Base-by-base conservation (phyloP, 2,888 invertebrate genomes). In the Apodemia duryi region DNA sequence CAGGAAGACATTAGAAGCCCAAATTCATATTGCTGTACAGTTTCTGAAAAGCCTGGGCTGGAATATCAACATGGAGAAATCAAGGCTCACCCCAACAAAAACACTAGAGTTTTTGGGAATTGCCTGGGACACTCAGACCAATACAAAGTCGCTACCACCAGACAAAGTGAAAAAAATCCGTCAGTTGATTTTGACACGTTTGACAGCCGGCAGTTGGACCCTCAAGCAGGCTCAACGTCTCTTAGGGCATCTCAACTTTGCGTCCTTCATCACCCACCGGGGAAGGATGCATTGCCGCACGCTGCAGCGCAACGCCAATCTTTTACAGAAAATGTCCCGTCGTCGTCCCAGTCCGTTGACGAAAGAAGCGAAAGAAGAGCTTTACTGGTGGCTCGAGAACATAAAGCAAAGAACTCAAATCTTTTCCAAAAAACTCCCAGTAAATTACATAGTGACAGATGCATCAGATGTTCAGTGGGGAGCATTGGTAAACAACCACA, bases 211-310 rank as follows among this genome's bases (percentile, higher is more conserved):
- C 51, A 52, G 51, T 52, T 52, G 21, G 52, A 57, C 60, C 66
- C 68, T 69, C 63, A 69, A 68, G 54, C 68, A 70, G 66, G 68
- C 65, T 49, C 69, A 70, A 68, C 49, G 63, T 57, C 67, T 70
- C 52, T 66, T 71, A 66, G 71, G 71, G 43, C 38, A 51, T 63
- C 70, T 72, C 67, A 71, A 71, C 64, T 72, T 69, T 66, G 70
- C 70, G 21, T 68, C 67, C 64, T 72, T 71, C 68, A 65, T 70
- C 67, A 69, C 67, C 63, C 67, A 38, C 41, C 68, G 66, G 66
- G 69, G 69, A 67, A 66, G 65, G 65, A 65, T 70, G 62, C 68
- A 69, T 64, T 70, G 68, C 64, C 67, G 71, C 1, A 43, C 49
- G 21, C 61, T 72, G 61, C 67, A 67, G 51, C 57, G 63, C 10